Percentiles rank a stretch among this genome's conserved stretches.
These are phyloP conservation scores for Sus cebifrons DNA, from an alignment of 2,797 vertebrate species.

Conservation along the genomic window DNA sequence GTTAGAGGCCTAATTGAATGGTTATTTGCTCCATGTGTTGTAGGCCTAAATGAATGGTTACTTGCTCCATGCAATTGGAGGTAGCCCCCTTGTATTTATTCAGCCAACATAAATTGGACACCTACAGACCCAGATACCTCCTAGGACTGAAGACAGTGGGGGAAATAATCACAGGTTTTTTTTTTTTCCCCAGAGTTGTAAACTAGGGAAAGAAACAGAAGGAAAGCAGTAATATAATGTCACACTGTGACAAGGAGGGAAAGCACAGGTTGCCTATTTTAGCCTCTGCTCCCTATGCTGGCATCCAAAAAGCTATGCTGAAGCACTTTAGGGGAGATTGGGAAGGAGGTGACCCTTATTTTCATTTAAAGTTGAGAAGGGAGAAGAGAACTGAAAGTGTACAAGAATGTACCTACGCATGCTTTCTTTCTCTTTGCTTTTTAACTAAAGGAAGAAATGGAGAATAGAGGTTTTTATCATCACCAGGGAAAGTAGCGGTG, in stretches of 20 bases:
- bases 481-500: background rate
- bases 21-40: background rate
- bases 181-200: background rate
- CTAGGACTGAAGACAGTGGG: background rate
- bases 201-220: background rate
- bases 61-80: background rate
- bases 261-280: background rate
- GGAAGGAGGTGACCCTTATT: background rate
- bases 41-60: background rate
- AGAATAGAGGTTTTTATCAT: background rate
- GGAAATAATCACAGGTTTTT: background rate
- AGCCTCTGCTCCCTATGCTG: background rate
- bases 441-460: background rate
- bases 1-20: background rate
- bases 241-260: background rate
- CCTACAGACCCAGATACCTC: background rate
- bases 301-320: background rate
- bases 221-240: background rate
- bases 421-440: background rate
- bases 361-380: background rate
- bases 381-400: background rate
- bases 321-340: background rate
- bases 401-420: background rate
- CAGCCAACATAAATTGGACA: background rate
- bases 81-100: background rate